A percentile compares a stretch with the other conserved stretches of the same genome.
Conservation (phyloP, 2,113 vertebrate genomes). For the Corythaeola cristata region DNA sequence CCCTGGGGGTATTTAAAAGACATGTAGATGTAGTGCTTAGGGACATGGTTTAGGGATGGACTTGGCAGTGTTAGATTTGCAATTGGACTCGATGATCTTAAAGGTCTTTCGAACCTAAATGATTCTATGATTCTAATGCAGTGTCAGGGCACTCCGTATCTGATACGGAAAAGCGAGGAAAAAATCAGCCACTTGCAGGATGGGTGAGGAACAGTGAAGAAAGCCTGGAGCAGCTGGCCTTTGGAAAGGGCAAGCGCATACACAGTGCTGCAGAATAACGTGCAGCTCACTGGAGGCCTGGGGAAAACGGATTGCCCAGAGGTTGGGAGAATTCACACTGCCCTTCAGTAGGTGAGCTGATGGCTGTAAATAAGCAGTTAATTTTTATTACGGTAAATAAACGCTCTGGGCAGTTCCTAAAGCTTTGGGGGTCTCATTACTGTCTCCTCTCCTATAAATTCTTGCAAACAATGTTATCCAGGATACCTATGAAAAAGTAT, state of each 20-base stretch:
- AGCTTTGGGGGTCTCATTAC: slow-evolving; percentile 32
- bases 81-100: no score
- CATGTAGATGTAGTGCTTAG: no score
- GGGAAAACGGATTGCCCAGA: not conserved
- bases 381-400: slow-evolving; percentile 34
- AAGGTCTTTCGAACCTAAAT: no score
- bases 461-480: slow-evolving; percentile 4
- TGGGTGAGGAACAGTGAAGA: not conserved
- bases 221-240: not conserved
- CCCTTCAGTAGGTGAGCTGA: not conserved
- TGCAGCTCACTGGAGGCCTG: not conserved
- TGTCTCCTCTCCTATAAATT: slow-evolving; percentile 19
- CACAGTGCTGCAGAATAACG: not conserved
- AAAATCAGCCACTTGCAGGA: not conserved
- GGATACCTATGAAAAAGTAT: not conserved
- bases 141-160: not conserved
- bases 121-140: not conserved
- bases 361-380: slow-evolving; percentile 44
- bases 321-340: not conserved
- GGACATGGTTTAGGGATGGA: no score
- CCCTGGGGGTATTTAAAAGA: no score
- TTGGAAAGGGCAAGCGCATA: not conserved
- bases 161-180: not conserved
- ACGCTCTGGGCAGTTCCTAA: slow-evolving; percentile 20
- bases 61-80: no score